Conservation (phyloP, 1,140 invertebrate species). For the Diorhabda sublineata region DNA sequence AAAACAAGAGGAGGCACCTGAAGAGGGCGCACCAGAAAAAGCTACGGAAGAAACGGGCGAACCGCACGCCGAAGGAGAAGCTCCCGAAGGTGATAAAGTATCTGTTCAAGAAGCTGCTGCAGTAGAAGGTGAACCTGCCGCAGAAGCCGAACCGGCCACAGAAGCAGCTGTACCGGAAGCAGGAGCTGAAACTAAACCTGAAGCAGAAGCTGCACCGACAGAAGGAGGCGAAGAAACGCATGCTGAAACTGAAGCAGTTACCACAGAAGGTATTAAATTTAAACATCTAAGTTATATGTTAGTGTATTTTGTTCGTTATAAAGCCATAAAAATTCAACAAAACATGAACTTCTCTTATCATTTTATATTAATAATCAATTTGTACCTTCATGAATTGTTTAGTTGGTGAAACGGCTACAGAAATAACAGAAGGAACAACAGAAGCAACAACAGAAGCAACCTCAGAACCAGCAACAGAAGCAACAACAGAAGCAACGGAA, state of each 20-base stretch:
- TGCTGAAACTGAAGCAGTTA: constrained; percentile 5
- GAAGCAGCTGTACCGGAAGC: constrained; percentile 19
- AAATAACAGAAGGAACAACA: neutral
- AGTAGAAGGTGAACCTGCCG: constrained; percentile 8
- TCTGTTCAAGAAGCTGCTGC: neutral
- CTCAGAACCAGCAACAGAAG: neutral
- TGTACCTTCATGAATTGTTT: neutral
- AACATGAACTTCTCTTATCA: neutral
- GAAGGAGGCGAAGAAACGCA: constrained; percentile 7
- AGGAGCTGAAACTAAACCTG: constrained; percentile 4
- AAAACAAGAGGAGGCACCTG: constrained; percentile 4
- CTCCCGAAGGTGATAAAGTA: constrained; percentile 1
- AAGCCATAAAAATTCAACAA: neutral
- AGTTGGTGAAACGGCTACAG: neutral
- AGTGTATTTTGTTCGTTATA: neutral
- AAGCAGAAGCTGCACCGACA: constrained; percentile 10
- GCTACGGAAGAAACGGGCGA: constrained; percentile 7
- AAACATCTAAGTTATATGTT: neutral
- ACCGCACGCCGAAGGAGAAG: constrained; percentile 15
- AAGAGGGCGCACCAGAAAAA: constrained; percentile 17
- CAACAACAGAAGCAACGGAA: constrained; percentile 7
- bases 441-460: neutral
- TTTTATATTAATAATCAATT: neutral
- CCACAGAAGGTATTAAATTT: no score
- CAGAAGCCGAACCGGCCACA: constrained; percentile 11